Conservation (phyloP, 2,888 invertebrate genomes). For the Anthophora plumipes region DNA sequence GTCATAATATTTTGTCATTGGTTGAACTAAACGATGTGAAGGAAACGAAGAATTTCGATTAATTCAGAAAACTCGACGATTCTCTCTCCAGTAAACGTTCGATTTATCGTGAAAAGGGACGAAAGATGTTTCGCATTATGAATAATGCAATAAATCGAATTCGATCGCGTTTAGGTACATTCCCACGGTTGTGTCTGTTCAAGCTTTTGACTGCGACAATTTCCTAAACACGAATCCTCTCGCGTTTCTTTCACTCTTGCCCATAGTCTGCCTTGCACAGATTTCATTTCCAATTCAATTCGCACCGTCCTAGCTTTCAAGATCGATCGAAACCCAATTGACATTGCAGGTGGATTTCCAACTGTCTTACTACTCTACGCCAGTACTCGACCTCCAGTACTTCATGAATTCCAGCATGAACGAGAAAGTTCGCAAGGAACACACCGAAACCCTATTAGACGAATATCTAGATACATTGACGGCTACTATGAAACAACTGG, state of each 20-base stretch:
- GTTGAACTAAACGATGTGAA: not conserved
- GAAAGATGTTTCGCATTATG: constrained; percentile 66
- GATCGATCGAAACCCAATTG: constrained; percentile 47
- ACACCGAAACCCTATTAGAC: constrained; percentile 66
- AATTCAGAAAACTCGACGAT: too few relatives aligned
- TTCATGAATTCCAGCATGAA: constrained; percentile 84
- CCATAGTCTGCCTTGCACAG: constrained; percentile 19
- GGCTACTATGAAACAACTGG: constrained; percentile 72
- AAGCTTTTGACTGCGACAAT: constrained; percentile 66
- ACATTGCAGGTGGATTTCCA: constrained; percentile 85
- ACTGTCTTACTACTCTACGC: constrained; percentile 83
- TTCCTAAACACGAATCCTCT: constrained; percentile 76
- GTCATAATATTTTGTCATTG: not conserved
- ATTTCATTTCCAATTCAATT: constrained; percentile 78
- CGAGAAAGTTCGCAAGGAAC: constrained; percentile 63
- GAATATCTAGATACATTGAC: constrained; percentile 73
- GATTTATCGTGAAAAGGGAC: not conserved
- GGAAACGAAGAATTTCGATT: too few relatives aligned
- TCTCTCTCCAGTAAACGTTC: not conserved
- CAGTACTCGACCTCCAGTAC: constrained; percentile 84
- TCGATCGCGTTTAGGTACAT: constrained; percentile 68
- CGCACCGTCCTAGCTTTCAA: constrained; percentile 22
- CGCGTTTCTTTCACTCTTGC: constrained; percentile 52
- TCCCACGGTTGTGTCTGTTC: constrained; percentile 48
- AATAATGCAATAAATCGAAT: constrained; percentile 78